Percentiles rank a stretch among this genome's conserved stretches.
phyloP scores from a whole-genome alignment of 2,113 vertebrate genomes.

The Bothrops jararaca region DNA sequence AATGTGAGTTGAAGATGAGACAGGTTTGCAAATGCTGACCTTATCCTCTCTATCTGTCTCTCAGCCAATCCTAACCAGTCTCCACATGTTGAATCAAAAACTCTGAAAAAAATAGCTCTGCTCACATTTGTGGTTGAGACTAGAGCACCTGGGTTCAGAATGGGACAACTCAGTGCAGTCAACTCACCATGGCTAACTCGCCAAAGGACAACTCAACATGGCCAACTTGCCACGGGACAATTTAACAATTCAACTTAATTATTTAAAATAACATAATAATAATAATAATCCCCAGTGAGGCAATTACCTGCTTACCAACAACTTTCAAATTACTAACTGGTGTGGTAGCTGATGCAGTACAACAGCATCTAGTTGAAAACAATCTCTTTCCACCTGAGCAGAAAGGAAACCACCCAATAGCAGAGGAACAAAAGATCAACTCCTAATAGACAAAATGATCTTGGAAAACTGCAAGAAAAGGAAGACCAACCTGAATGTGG shows the following conservation, averaged over 20 bases:
- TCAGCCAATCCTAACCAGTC: neutral
- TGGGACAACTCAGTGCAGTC: neutral
- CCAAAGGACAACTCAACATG: neutral
- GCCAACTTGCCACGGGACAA: neutral
- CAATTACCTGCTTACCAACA: too few species aligned
- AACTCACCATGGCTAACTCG: neutral
- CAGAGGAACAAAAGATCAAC: too few species aligned
- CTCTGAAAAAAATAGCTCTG: neutral
- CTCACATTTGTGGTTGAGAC: neutral
- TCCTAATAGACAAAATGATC: too few species aligned
- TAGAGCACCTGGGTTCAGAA: neutral
- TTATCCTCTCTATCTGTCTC: neutral
- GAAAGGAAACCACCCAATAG: too few species aligned
- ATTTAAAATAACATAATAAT: neutral
- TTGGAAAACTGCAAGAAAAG: too few species aligned
- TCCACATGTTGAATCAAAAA: neutral
- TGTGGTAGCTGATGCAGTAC: too few species aligned
- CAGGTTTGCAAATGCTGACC: neutral
- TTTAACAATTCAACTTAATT: neutral
- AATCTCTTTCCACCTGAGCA: too few species aligned
- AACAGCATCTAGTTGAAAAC: too few species aligned
- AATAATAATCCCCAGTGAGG: too few species aligned
- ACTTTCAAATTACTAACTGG: too few species aligned
- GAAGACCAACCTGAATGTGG: too few species aligned
- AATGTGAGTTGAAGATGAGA: neutral